Evolutionary conservation across 2,888 invertebrate genomes (phyloP), one percentile per base, ranked within the genome.

Genomic region (Limnephilus rhombicus): DNA sequence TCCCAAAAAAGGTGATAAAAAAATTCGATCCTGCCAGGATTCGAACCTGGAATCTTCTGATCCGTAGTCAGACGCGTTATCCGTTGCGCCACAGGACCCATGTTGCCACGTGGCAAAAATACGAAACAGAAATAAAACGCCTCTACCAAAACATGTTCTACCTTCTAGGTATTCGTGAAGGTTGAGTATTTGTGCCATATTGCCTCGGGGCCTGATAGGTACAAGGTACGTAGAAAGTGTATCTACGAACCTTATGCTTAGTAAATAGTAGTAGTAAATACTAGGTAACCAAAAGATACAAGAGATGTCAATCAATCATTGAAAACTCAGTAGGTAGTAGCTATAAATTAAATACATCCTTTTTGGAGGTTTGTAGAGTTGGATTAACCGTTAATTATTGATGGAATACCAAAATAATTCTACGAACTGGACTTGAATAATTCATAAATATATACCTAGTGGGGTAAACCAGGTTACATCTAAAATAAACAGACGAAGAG

Each of bases 51-150:
- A 96, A 96, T 96, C 96, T 96, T 96, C 96, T 96, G 96, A 96
- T 96, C 96, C 96, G 96, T 96, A 96, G 96, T 96, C 96, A 96
- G 96, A 96, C 96, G 96, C 96, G 96, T 96, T 96, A 96, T 96
- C 96, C 96, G 96, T 96, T 96, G 96, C 96, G 96, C 96, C 96
- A 96, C 96, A 96, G 95, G 96, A 95, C 96, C 96, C 18, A 81
- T 13, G 80, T 31, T 3, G 7, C 15, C 13, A 41, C 34, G 31
- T 34, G 87, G 87, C 68, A 87, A 87, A 87, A 24, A 18, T 87
- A 87, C 2, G 15, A 24, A 37, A 87, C 29, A 87, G 7, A 68
- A 68, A 53, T 9, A 37, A 37, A 15, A 82, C 15, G 3, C 68
- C 34, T 29, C 29, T 34, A 1, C 13, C 3, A 31, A 13, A 31